These are phyloP conservation scores for Notodromas monacha DNA, from an alignment of 2,888 invertebrate genomes.

Conservation along the genomic window DNA sequence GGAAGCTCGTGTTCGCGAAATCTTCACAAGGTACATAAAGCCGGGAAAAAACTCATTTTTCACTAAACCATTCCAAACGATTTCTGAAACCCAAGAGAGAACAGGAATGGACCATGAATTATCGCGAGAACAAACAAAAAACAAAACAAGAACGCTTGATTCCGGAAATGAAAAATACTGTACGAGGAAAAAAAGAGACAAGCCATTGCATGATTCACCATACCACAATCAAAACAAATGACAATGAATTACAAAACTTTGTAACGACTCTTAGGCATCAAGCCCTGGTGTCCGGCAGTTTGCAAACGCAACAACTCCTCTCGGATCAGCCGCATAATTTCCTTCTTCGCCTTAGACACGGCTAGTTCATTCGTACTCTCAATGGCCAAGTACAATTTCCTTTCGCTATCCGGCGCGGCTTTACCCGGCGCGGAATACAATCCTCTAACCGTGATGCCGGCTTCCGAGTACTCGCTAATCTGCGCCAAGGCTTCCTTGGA, in stretches of 20 bases:
- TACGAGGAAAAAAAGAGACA: too few species aligned
- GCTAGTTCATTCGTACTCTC: constrained; percentile 90
- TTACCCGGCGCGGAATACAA: constrained; percentile 61
- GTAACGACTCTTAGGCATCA: constrained; percentile 36
- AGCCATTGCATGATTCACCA: too few species aligned
- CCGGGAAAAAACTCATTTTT: too few species aligned
- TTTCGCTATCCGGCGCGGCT: constrained; percentile 67
- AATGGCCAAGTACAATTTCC: constrained; percentile 87
- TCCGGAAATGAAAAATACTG: too few species aligned
- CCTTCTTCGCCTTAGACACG: constrained; percentile 76
- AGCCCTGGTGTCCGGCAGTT: constrained; percentile 41
- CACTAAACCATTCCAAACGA: too few species aligned
- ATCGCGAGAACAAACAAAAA: too few species aligned
- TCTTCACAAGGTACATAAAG: too few species aligned
- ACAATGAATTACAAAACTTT: constrained; percentile 63
- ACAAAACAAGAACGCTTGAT: too few species aligned
- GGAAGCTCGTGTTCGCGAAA: too few species aligned
- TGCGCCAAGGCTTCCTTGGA: constrained; percentile 87
- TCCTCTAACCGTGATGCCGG: constrained; percentile 92
- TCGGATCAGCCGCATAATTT: constrained; percentile 86
- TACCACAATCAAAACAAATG: too few species aligned
- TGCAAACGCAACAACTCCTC: constrained; percentile 78
- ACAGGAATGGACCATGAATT: too few species aligned
- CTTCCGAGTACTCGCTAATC: constrained; percentile 94
- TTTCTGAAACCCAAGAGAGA: too few species aligned